These are phyloP conservation scores for Spizaetus ornatus DNA, from an alignment of 2,113 vertebrate genomes.

Conservation along the genomic window DNA sequence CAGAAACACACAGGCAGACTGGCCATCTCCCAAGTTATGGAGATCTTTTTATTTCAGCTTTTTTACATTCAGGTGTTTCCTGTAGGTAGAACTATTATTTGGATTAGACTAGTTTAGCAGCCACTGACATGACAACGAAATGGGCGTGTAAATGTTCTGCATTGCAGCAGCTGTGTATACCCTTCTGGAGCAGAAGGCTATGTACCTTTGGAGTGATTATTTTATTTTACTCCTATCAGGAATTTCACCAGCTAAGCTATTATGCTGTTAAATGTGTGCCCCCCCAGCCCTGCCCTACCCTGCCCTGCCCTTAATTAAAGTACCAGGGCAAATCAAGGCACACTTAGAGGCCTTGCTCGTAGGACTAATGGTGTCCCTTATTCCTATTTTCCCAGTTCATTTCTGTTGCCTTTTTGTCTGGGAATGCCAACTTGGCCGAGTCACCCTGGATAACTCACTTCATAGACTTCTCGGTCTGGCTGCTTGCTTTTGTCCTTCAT, in stretches of 20 bases:
- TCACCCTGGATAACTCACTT: background rate
- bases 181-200: background rate
- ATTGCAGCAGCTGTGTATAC: background rate
- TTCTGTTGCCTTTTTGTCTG: background rate
- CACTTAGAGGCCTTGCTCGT: fast-evolving
- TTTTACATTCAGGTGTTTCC: background rate
- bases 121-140: background rate
- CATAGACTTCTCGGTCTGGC: background rate
- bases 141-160: background rate
- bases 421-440: background rate
- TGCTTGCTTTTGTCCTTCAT: background rate
- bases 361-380: background rate
- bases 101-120: background rate
- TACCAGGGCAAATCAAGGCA: background rate
- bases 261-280: too few species aligned
- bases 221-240: background rate
- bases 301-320: background rate
- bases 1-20: background rate
- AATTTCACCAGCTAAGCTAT: background rate
- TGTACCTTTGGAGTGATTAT: background rate
- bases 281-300: too few species aligned
- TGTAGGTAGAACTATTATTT: background rate
- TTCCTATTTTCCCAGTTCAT: background rate
- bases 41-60: background rate
- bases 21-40: background rate